These are phyloP conservation scores for Chlorocebus sabaeus DNA, from an alignment of 2,113 vertebrate species.

Conservation along the genomic window DNA sequence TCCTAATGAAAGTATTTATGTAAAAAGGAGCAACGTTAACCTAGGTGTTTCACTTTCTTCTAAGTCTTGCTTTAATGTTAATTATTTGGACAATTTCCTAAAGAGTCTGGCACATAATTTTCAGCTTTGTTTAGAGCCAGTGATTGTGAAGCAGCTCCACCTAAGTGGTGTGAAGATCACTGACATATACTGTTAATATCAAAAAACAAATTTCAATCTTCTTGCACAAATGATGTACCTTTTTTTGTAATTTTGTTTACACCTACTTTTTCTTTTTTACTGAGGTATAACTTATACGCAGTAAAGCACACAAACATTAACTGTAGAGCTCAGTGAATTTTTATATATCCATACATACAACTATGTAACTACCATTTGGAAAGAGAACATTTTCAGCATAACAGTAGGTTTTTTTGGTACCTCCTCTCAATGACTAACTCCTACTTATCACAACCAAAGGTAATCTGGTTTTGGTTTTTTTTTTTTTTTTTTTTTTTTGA, in stretches of 20 bases:
- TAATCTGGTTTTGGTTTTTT: background rate
- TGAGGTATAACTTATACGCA: background rate
- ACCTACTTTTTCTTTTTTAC: background rate
- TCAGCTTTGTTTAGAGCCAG: constrained; percentile 88
- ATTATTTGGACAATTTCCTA: constrained; percentile 93
- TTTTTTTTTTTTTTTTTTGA: too few species aligned
- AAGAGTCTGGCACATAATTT: constrained; percentile 94
- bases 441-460: background rate
- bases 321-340: background rate
- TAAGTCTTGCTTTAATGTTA: constrained; percentile 92
- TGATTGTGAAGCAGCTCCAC: constrained; percentile 94
- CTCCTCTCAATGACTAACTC: background rate
- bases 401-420: background rate
- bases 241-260: background rate
- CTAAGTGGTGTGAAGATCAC: constrained; percentile 84
- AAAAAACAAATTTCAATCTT: constrained; percentile 9
- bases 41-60: constrained; percentile 89
- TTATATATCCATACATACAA: background rate
- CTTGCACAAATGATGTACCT: background rate
- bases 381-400: background rate
- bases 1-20: constrained; percentile 91
- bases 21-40: constrained; percentile 93
- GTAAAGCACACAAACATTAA: background rate
- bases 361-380: background rate
- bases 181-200: background rate